Evolutionary conservation across 1,140 invertebrate genomes (phyloP), one percentile per base, ranked within the genome.

Genomic region (Phortica variegata): DNA sequence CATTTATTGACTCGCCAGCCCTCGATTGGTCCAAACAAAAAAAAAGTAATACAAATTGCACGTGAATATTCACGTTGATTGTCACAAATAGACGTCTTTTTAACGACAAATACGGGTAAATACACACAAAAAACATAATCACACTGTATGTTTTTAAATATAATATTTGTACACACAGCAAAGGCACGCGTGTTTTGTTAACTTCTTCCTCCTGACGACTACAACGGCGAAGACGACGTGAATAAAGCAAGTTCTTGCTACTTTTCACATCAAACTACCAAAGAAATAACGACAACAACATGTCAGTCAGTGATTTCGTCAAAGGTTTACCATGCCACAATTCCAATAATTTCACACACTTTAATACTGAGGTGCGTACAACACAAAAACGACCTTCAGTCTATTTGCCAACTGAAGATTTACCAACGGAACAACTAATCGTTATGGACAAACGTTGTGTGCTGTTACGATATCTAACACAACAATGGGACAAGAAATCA

Each of bases 361-460:
- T 91, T 73, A 91, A 93, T 76, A 87, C 87, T 23, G 91, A 94
- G 68, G 90, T 88, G 58, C 85, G 89, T 75, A 88, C 86, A 23
- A 87, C 87, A 74, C 86, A 88, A 7, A 93, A 91, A 79, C 84
- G 89, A 61, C 90, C 91, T 38, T 90, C 91, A 13, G 88, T 94
- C 32, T 95, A 94, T 78, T 82, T 94, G 43, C 89, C 90, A 29
- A 94, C 91, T 16, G 91, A 90, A 77, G 91, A 95, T 68, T 86
- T 87, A 74, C 88, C 91, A 55, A 90, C 90, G 31, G 89, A 93
- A 79, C 91, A 94, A 90, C 88, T 94, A 62, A 95, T 96, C 76
- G 93, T 95, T 18, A 94, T 92, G 73, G 93, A 96, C 77, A 95
- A 94, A 79, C 91, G 91, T 37, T 95, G 93, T 69, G 95, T 97